Evolutionary conservation across 2,113 vertebrate genomes (phyloP).

Genomic region (Halcyon malimbica): DNA sequence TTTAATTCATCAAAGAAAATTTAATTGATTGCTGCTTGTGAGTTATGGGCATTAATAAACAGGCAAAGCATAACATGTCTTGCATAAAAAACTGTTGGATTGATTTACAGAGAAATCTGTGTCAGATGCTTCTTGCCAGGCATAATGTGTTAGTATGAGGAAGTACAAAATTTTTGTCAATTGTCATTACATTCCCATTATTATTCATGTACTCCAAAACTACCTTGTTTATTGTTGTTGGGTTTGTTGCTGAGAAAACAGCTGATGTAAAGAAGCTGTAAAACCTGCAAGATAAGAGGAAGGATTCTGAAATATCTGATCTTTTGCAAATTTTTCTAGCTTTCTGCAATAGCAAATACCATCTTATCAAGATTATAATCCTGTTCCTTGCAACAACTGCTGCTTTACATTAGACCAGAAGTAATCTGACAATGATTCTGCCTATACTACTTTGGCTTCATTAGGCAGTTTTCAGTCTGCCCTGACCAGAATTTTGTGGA

Average conservation of each 20-base stretch:
- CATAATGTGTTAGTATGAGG: background rate
- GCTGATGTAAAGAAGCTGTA: background rate
- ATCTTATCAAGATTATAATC: background rate
- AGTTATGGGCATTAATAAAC: background rate
- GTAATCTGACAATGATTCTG: background rate
- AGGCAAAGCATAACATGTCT: background rate
- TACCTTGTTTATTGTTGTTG: background rate
- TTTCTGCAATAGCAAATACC: background rate
- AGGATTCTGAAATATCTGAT: background rate
- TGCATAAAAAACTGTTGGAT: background rate
- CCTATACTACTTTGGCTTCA: background rate
- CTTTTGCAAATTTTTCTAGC: background rate
- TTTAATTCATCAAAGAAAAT: background rate
- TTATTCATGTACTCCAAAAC: background rate
- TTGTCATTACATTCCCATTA: rapidly evolving
- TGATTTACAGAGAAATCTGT: background rate
- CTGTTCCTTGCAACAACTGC: background rate
- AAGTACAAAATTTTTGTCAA: background rate
- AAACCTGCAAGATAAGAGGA: background rate
- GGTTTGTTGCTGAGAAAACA: background rate
- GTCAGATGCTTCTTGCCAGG: background rate
- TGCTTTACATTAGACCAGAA: background rate
- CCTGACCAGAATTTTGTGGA: background rate
- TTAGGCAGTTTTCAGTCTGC: background rate
- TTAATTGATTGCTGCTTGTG: background rate